phyloP scores from a whole-genome alignment of 2,888 invertebrate genomes.

The Dromius quadrimaculatus region DNA sequence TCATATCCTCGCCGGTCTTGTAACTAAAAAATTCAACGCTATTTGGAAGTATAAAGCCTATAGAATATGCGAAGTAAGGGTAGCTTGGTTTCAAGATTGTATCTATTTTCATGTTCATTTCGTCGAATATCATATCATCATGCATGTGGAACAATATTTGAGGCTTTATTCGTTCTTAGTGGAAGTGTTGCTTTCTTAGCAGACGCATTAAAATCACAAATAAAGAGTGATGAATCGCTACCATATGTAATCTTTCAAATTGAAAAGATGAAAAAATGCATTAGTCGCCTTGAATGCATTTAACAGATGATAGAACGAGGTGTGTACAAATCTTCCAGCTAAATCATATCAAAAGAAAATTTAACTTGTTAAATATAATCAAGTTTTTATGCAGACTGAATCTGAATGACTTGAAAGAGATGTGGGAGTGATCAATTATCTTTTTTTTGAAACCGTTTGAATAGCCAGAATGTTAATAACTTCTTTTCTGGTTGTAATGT shows the following conservation, averaged over 20 bases:
- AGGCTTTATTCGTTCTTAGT: too few relatives aligned
- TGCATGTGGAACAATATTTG: too few relatives aligned
- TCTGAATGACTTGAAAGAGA: not conserved
- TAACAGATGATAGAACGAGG: conserved; percentile 16
- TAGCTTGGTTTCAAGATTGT: too few relatives aligned
- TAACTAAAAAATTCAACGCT: too few relatives aligned
- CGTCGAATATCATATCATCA: too few relatives aligned
- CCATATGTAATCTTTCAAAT: conserved; percentile 31
- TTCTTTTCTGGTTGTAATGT: not conserved
- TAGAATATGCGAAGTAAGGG: too few relatives aligned
- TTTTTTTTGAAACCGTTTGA: not conserved
- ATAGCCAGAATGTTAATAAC: conserved; percentile 7
- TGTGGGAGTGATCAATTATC: conserved; percentile 17
- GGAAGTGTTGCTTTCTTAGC: not conserved
- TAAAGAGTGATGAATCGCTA: conserved; percentile 26
- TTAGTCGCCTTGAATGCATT: conserved; percentile 12
- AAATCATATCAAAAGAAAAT: not conserved
- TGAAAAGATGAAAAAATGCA: conserved; percentile 37
- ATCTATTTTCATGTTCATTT: too few relatives aligned
- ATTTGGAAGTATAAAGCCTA: too few relatives aligned
- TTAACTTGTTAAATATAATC: conserved; percentile 7
- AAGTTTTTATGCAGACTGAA: too few relatives aligned
- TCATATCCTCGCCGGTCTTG: too few relatives aligned
- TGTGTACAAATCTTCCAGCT: not conserved
- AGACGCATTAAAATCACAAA: conserved; percentile 22